A percentile compares a stretch with the other conserved stretches of the same genome.
phyloP scores from a whole-genome alignment of 2,113 vertebrate species.

The Chlorodrepanis virens region DNA sequence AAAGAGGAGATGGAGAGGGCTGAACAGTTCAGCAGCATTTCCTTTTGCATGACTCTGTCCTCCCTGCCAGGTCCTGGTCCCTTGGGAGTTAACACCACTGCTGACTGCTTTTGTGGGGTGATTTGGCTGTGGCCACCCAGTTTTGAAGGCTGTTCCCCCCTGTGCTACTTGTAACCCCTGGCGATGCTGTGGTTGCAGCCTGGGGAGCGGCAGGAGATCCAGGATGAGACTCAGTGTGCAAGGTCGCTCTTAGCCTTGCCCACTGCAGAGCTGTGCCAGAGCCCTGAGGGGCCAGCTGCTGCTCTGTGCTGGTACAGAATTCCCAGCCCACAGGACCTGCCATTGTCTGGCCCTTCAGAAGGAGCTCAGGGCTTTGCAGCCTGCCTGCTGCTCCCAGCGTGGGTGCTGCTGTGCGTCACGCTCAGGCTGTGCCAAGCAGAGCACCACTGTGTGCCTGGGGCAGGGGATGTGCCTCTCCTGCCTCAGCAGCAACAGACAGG shows the following conservation, averaged over 20 bases:
- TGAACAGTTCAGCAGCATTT: background rate
- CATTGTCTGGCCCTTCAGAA: background rate
- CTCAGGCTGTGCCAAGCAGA: background rate
- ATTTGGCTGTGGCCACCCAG: background rate
- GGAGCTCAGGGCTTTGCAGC: background rate
- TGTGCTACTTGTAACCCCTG: background rate
- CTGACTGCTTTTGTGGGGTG: background rate
- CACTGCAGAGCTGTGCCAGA: background rate
- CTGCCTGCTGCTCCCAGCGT: fast-evolving
- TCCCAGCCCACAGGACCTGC: background rate
- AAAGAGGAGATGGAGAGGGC: background rate
- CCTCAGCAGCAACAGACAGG: background rate
- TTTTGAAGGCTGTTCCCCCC: background rate
- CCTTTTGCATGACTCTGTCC: background rate
- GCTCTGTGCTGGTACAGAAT: background rate
- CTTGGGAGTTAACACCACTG: background rate
- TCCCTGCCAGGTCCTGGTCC: background rate
- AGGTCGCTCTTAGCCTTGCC: background rate
- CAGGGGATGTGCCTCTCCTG: background rate
- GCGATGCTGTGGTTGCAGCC: background rate
- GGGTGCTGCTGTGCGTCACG: background rate
- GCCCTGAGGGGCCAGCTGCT: fast-evolving
- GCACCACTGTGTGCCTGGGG: background rate
- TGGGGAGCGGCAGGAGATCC: background rate
- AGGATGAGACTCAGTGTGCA: background rate